Evolutionary conservation across 1,140 invertebrate species (phyloP).

Genomic region (Ips typographus): DNA sequence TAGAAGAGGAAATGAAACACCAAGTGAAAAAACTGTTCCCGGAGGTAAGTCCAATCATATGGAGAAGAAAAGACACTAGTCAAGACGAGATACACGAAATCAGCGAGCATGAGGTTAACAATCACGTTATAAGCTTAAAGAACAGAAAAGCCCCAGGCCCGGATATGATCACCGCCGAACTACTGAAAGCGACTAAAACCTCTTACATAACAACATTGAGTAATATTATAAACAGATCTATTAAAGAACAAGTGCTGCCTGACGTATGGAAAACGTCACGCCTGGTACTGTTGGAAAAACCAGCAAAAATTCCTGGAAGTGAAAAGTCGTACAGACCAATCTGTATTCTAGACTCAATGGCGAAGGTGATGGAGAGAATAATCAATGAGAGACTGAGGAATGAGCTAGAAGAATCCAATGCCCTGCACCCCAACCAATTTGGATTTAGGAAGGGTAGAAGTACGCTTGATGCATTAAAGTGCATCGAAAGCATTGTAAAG

Average conservation of each 20-base stretch:
- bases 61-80: too few species aligned
- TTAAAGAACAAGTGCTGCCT: conserved; percentile 15
- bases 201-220: too few species aligned
- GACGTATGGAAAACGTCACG: conserved; percentile 24
- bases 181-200: conserved; percentile 13
- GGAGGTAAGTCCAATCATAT: not conserved
- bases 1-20: not conserved
- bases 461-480: conserved; percentile 18
- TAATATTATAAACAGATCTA: not conserved
- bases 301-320: not conserved
- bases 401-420: conserved; percentile 18
- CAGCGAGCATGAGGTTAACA: conserved; percentile 15
- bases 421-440: conserved; percentile 8
- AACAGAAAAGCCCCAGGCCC: conserved; percentile 40
- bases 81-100: not conserved
- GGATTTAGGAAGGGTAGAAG: conserved; percentile 20
- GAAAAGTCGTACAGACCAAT: conserved; percentile 30
- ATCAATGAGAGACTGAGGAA: conserved; percentile 14
- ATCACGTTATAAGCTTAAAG: conserved; percentile 18
- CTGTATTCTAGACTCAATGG: conserved; percentile 19
- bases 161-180: conserved; percentile 38
- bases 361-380: conserved; percentile 27
- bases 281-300: conserved; percentile 24
- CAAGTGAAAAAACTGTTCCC: not conserved
- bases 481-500: not conserved